These are phyloP conservation scores for Sandelia bainsii DNA, from an alignment of 2,797 vertebrate species.

Conservation along the genomic window DNA sequence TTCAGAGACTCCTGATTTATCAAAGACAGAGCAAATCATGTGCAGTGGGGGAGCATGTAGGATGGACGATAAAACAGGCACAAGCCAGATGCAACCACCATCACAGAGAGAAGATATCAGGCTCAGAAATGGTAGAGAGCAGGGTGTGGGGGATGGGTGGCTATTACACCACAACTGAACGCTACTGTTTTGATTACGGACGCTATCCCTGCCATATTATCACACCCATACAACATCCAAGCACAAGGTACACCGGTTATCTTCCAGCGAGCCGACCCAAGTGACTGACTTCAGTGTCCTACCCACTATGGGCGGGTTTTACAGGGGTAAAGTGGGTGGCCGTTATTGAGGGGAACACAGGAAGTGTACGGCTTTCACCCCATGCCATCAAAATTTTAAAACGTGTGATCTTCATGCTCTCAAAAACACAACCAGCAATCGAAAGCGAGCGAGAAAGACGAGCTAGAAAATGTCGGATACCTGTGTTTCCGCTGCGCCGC, in stretches of 20 bases:
- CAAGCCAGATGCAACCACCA: slow-evolving; percentile 29
- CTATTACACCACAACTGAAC: slow-evolving; percentile 64
- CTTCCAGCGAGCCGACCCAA: slow-evolving; percentile 87
- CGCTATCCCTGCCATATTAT: slow-evolving; percentile 18
- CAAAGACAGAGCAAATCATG: slow-evolving; percentile 3
- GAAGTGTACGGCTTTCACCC: slow-evolving; percentile 89
- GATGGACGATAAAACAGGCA: slow-evolving; percentile 35
- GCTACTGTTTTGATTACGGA: slow-evolving; percentile 65
- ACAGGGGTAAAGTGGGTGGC: slow-evolving; percentile 93
- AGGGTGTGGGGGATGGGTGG: slow-evolving; percentile 76
- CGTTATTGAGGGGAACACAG: slow-evolving; percentile 95
- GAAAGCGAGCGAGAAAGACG: slow-evolving; percentile 74
- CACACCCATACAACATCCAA: slow-evolving; percentile 36
- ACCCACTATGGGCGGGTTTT: slow-evolving; percentile 98
- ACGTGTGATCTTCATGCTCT: slow-evolving; percentile 86
- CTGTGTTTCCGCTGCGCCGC: slow-evolving; percentile 87
- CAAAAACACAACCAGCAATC: slow-evolving; percentile 75
- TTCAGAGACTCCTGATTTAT: not conserved
- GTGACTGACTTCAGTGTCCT: slow-evolving; percentile 96
- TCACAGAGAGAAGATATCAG: slow-evolving; percentile 46
- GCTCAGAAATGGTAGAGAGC: slow-evolving; percentile 55
- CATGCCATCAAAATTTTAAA: slow-evolving; percentile 86
- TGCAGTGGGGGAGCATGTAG: slow-evolving; percentile 8
- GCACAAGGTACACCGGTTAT: slow-evolving; percentile 63
- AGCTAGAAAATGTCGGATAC: slow-evolving; percentile 81